Conservation (phyloP, 92 coral and sea anemone species). For the Galaxea fascicularis region DNA sequence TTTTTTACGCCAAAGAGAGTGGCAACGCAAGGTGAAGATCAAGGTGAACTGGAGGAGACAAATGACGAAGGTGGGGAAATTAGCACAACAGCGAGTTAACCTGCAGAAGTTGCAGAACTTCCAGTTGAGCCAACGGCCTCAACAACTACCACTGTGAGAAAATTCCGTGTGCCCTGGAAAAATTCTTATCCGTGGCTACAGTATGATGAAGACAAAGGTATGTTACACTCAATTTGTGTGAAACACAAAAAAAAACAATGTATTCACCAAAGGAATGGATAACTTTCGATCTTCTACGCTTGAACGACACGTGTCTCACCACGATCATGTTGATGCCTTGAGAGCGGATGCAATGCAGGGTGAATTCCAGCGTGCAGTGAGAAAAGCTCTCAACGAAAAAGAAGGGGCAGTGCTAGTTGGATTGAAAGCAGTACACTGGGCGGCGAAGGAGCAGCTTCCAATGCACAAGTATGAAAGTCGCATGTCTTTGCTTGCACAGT, state of each 20-base stretch:
- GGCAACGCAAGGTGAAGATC: constrained; percentile 31
- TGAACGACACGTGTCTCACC: constrained; percentile 55
- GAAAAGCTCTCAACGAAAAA: constrained; percentile 60
- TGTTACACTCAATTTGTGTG: constrained; percentile 54
- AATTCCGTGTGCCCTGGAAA: constrained; percentile 44
- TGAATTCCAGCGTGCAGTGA: constrained; percentile 58
- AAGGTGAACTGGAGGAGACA: constrained; percentile 24
- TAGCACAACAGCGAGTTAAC: constrained; percentile 17
- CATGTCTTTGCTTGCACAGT: constrained; percentile 50
- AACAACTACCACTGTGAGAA: constrained; percentile 52
- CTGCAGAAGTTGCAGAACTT: constrained; percentile 28
- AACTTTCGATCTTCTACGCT: constrained; percentile 53
- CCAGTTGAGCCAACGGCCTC: constrained; percentile 35
- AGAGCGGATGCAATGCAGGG: constrained; percentile 54
- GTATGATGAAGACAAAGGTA: constrained; percentile 50
- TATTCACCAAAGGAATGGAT: constrained; percentile 47
- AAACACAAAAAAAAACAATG: constrained; percentile 46
- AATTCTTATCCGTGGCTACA: constrained; percentile 50
- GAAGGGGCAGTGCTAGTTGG: constrained; percentile 55
- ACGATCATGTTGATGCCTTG: constrained; percentile 55
- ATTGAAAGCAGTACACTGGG: constrained; percentile 53
- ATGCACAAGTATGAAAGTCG: constrained; percentile 45
- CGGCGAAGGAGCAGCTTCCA: constrained; percentile 54
- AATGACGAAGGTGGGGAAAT: constrained; percentile 18
- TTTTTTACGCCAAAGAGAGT: constrained; percentile 46